These are phyloP conservation scores for Passerina amoena DNA, from an alignment of 2,113 vertebrate species.

Conservation along the genomic window DNA sequence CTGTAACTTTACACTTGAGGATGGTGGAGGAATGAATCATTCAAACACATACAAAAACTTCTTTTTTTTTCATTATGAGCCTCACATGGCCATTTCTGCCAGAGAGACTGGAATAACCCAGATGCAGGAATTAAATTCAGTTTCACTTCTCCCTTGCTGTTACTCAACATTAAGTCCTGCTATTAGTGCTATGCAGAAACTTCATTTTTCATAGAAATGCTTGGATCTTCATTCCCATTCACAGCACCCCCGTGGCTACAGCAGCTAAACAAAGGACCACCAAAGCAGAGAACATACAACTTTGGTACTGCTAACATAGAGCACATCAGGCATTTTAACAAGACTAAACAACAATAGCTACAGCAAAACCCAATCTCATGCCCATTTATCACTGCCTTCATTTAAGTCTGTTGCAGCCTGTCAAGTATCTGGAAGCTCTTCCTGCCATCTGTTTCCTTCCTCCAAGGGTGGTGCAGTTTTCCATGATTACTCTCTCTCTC, in stretches of 20 bases:
- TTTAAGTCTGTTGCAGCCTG: conserved; percentile 28
- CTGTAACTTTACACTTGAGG: not conserved
- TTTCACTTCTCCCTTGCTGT: not conserved
- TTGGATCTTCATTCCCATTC: not conserved
- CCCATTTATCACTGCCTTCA: conserved; percentile 23
- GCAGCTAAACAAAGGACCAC: not conserved
- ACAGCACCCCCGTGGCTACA: not conserved
- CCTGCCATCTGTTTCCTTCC: conserved; percentile 57
- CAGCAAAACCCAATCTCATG: not conserved
- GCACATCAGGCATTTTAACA: not conserved
- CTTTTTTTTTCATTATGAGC: not conserved
- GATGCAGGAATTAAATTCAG: not conserved
- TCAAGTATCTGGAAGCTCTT: conserved; percentile 58
- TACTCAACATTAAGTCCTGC: not conserved
- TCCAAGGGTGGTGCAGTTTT: conserved; percentile 25
- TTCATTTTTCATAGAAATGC: not conserved
- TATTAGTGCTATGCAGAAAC: not conserved
- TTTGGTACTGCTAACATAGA: not conserved
- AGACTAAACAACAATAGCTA: not conserved
- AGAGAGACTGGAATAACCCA: not conserved
- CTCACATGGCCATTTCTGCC: not conserved
- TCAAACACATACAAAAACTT: not conserved
- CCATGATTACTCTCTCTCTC: not conserved
- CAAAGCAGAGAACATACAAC: not conserved
- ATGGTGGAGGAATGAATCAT: not conserved